A percentile compares a stretch with the other conserved stretches of the same genome.
Evolutionary conservation across 2,797 vertebrate genomes (phyloP).

Genomic region (Liparis tanakae): DNA sequence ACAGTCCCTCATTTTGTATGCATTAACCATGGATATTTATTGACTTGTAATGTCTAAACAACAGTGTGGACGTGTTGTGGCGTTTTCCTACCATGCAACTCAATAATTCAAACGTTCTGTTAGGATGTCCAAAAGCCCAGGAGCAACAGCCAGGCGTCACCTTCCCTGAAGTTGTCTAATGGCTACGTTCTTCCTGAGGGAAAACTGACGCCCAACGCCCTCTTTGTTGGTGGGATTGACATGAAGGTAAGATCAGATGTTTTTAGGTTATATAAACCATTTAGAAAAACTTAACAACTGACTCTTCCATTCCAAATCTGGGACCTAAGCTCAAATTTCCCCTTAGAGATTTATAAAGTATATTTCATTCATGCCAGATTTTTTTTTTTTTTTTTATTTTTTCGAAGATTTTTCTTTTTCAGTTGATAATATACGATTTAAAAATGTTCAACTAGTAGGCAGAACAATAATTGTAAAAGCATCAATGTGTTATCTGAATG

Average conservation of each 20-base stretch:
- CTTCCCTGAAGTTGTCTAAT: slow-evolving; percentile 81
- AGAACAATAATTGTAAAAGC: not conserved
- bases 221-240: slow-evolving; percentile 97
- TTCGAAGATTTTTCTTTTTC: not conserved
- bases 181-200: slow-evolving; percentile 95
- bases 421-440: not conserved
- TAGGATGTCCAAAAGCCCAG: slow-evolving; percentile 78
- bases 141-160: slow-evolving; percentile 63
- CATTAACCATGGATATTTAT: not conserved
- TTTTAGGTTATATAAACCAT: not conserved
- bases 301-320: not conserved
- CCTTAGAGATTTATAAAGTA: too few relatives aligned
- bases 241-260: slow-evolving; percentile 83
- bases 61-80: not conserved
- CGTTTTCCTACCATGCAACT: not conserved
- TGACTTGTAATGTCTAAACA: not conserved
- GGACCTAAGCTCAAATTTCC: not conserved
- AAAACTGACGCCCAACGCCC: slow-evolving; percentile 91
- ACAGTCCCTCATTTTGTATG: not conserved
- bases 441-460: not conserved
- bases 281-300: not conserved
- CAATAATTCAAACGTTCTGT: not conserved
- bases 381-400: not conserved
- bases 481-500: not conserved
- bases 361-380: too few relatives aligned